Percentiles rank a stretch among this genome's conserved stretches.
Conservation (phyloP, 2,797 vertebrate species). For the Tokudaia muenninki region DNA sequence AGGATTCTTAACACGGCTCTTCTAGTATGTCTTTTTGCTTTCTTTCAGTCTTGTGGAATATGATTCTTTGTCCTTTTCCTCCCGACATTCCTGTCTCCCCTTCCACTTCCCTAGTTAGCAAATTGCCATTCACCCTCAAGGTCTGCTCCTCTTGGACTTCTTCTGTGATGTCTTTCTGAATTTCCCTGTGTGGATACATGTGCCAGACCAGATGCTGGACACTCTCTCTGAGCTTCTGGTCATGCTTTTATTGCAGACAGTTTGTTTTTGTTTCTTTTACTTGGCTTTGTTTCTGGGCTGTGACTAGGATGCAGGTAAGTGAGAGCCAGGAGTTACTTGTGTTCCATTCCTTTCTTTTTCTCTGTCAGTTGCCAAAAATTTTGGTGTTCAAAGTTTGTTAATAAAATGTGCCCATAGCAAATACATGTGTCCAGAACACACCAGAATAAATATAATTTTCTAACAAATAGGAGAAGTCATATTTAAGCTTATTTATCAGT, state of each 20-base stretch:
- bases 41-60: slow-evolving; percentile 23
- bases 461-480: slow-evolving; percentile 17
- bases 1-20: background rate
- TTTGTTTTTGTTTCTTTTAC: slow-evolving; percentile 32
- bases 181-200: background rate
- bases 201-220: background rate
- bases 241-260: background rate
- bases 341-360: background rate
- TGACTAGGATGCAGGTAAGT: background rate
- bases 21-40: background rate
- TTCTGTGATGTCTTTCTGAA: slow-evolving; percentile 13
- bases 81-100: background rate
- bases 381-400: slow-evolving; percentile 30
- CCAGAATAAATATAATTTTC: slow-evolving; percentile 41
- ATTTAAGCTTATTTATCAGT: background rate
- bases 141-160: background rate
- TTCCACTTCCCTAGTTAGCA: slow-evolving; percentile 15
- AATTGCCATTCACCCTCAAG: slow-evolving; percentile 34
- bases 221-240: slow-evolving; percentile 4
- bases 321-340: background rate
- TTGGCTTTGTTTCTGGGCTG: background rate
- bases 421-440: background rate
- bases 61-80: background rate
- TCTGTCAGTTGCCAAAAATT: background rate
- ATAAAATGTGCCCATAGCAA: background rate